Percentiles rank a stretch among this genome's conserved stretches.
Evolutionary conservation across 2,888 invertebrate species (phyloP).

Genomic region (Chironomus tentans): DNA sequence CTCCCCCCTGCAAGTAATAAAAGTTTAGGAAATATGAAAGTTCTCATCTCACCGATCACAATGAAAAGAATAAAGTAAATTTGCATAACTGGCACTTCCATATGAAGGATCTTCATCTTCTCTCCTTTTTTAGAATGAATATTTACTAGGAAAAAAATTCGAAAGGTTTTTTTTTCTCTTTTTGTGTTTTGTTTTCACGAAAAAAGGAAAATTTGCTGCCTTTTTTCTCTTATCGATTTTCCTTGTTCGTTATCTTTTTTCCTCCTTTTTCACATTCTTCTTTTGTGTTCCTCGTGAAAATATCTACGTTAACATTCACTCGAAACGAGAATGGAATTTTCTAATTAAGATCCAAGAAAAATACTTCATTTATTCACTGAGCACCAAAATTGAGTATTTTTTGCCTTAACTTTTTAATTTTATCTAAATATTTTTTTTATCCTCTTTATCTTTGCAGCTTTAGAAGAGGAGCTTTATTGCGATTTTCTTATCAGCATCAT

Average conservation of each 20-base stretch:
- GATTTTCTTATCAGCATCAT: no score
- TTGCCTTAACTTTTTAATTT: no score
- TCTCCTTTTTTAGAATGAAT: background rate
- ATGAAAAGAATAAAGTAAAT: constrained; percentile 8
- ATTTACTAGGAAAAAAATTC: background rate
- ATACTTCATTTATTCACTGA: background rate
- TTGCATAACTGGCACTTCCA: constrained; percentile 7
- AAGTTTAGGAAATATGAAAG: no score
- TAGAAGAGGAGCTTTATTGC: background rate
- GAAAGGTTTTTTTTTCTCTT: background rate
- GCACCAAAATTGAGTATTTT: background rate
- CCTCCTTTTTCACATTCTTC: no score
- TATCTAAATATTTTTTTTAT: no score
- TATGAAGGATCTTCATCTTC: constrained; percentile 11
- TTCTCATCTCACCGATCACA: constrained; percentile 17
- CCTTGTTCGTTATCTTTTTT: no score
- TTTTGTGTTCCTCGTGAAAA: no score
- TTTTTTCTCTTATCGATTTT: no score
- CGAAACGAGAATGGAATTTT: background rate
- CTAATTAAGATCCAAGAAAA: background rate
- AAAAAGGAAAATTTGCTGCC: background rate
- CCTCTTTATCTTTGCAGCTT: background rate
- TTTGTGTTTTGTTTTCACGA: background rate
- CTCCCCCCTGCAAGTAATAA: no score
- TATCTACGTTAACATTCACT: background rate